Evolutionary conservation across 2,113 vertebrate genomes (phyloP).

Genomic region (Tretioscincus oriximinensis): DNA sequence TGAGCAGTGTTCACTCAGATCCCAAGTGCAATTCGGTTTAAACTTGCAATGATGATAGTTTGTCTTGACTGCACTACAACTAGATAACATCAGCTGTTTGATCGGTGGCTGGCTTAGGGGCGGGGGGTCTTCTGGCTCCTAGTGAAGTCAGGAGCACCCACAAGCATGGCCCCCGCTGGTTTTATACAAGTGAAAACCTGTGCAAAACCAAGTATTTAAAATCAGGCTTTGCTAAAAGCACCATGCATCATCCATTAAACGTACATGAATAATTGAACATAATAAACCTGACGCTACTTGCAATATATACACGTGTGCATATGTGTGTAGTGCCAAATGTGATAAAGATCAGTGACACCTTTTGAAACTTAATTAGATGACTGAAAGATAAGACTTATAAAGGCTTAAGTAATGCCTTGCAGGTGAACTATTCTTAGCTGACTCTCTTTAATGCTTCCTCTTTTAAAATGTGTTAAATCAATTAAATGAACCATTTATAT

Average conservation of each 20-base stretch:
- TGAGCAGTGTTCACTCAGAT: too few relatives aligned
- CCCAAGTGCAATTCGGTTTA: too few relatives aligned
- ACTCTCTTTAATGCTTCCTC: constrained; percentile 26
- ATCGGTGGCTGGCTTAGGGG: too few relatives aligned
- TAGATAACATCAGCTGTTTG: too few relatives aligned
- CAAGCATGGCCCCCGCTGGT: too few relatives aligned
- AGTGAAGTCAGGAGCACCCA: too few relatives aligned
- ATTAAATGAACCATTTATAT: neutral
- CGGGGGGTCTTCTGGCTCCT: too few relatives aligned
- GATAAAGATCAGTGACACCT: constrained; percentile 41
- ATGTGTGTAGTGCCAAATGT: constrained; percentile 34
- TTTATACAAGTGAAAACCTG: too few relatives aligned
- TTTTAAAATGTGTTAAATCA: constrained; percentile 33
- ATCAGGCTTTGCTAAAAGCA: neutral
- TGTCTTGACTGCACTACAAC: too few relatives aligned
- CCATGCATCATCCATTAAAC: neutral
- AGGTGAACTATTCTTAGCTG: constrained; percentile 20
- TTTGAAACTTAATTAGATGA: constrained; percentile 49
- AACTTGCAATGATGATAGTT: too few relatives aligned
- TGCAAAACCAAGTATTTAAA: neutral
- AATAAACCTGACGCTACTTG: neutral
- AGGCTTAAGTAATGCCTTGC: constrained; percentile 26
- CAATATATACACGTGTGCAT: constrained; percentile 34
- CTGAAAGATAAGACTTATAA: constrained; percentile 42
- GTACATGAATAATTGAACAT: constrained; percentile 17